Base-by-base conservation (phyloP, 2,113 vertebrate species). In the Coryphaenoides rupestris region DNA sequence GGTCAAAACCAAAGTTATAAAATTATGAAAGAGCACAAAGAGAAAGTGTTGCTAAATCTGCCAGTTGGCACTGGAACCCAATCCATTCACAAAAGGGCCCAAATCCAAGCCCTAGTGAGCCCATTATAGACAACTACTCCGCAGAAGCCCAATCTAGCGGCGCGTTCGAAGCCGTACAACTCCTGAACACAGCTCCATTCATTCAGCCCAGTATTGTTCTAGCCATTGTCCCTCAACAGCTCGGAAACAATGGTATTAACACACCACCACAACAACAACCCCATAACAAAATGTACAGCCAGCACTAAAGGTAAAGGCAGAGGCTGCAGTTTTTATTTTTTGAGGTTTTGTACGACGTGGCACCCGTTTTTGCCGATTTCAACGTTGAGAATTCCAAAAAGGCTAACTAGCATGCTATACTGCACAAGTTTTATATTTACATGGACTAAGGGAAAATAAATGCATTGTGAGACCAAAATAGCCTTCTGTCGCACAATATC, bases 1-100 rank as follows among this genome's bases (percentile, higher is more conserved):
- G 86, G 75, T 79, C 81, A 70, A 84, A 86, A 72, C 72, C 75
- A 86, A 90, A 84, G 76, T 87, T 85, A 87, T 79, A 58, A 73
- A 77, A 89, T 79, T 69, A 86, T 78, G 80, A 83, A 78, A 81
- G 68, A 76, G 22, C n/a, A 84, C 78, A 85, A 84, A 73, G 81
- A 75, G 80, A 80, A 81, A 65, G 33, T 69, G 23, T 64, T 72
- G 72, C 67, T 58, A 78, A 84, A 78, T 83, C 80, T 80, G 74
- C 83, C 81, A 81, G 73, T 82, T 89, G 85, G 82, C 84, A 82
- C 53, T 9, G 45, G 66, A 60, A 77, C 49, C 70, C 53, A 24
- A 66, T 72, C 54, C n/a, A 12, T 58, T 70, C 78, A 82, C 79
- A 85, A 86, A 76, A 71, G 65, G 65, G 68, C 55, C 67, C 62